phyloP scores from a whole-genome alignment of 2,113 vertebrate species.

The Ranitomeya variabilis region DNA sequence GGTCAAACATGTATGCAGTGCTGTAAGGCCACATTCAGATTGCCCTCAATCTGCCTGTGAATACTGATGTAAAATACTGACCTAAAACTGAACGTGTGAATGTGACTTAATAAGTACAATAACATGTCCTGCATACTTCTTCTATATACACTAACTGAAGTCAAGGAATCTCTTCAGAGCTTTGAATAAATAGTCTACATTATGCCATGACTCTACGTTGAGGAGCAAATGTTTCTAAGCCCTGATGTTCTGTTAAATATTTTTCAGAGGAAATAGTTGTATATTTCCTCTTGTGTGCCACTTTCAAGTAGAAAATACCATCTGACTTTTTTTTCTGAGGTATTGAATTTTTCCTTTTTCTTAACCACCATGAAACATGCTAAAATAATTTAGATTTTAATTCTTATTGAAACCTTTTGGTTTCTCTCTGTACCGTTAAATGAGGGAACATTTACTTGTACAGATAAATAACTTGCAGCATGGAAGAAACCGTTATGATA shows the following conservation, averaged over 20 bases:
- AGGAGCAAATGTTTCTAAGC: conserved; percentile 5
- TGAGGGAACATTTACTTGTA: conserved; percentile 22
- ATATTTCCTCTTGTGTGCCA: conserved; percentile 8
- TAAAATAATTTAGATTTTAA: conserved; percentile 30
- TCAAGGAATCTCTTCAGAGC: not conserved
- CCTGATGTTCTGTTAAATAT: not conserved
- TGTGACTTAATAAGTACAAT: not conserved
- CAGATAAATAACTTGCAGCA: conserved; percentile 40
- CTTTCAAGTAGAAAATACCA: conserved; percentile 31
- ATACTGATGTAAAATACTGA: too few relatives aligned
- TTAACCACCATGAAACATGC: conserved; percentile 15
- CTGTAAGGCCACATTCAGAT: too few relatives aligned
- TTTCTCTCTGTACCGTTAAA: conserved; percentile 17
- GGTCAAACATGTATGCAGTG: too few relatives aligned
- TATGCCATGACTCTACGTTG: not conserved
- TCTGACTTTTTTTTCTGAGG: not conserved
- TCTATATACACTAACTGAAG: not conserved
- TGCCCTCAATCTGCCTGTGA: too few relatives aligned
- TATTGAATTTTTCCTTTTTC: not conserved
- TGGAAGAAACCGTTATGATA: conserved; percentile 41
- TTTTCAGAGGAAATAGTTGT: conserved; percentile 18
- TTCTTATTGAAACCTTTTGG: conserved; percentile 46
- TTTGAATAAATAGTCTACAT: conserved; percentile 12
- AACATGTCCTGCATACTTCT: not conserved
- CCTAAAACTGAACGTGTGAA: not conserved